Conservation (phyloP, 2,888 invertebrate genomes). For the Spisula solida region DNA sequence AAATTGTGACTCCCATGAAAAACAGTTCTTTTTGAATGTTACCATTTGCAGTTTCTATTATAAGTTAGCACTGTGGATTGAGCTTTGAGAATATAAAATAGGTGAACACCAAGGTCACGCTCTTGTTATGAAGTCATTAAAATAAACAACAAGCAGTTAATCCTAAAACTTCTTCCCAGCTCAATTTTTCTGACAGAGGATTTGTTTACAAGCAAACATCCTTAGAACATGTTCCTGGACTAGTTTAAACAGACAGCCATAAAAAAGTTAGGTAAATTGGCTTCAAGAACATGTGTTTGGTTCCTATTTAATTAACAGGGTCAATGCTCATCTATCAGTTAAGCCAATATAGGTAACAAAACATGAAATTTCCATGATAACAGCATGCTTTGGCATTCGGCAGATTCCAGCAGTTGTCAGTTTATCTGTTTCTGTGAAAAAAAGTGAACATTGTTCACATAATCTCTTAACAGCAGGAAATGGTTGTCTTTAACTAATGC, state of each 20-base stretch:
- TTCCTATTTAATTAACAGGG: constrained; percentile 55
- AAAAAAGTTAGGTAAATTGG: constrained; percentile 32
- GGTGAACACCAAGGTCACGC: no score
- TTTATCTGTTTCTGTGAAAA: constrained; percentile 25
- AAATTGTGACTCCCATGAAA: no score
- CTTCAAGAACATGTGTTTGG: constrained; percentile 53
- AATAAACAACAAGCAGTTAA: no score
- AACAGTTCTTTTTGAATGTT: no score
- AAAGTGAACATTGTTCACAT: constrained; percentile 9
- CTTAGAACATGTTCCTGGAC: constrained; percentile 4
- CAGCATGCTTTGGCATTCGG: constrained; percentile 35
- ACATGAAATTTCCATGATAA: constrained; percentile 49
- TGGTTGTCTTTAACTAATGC: background rate
- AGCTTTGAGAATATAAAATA: background rate
- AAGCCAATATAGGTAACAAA: constrained; percentile 46
- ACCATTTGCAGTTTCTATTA: no score
- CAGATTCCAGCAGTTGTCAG: background rate
- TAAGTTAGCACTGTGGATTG: no score
- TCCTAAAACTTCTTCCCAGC: background rate
- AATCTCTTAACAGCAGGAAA: constrained; percentile 25
- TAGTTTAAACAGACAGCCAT: background rate
- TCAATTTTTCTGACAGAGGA: constrained; percentile 4
- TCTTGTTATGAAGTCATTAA: no score
- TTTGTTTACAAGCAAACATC: constrained; percentile 20
- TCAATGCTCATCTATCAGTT: constrained; percentile 50